These are phyloP conservation scores for Chiloscyllium plagiosum DNA, from an alignment of 2,113 vertebrate genomes.

Conservation along the genomic window DNA sequence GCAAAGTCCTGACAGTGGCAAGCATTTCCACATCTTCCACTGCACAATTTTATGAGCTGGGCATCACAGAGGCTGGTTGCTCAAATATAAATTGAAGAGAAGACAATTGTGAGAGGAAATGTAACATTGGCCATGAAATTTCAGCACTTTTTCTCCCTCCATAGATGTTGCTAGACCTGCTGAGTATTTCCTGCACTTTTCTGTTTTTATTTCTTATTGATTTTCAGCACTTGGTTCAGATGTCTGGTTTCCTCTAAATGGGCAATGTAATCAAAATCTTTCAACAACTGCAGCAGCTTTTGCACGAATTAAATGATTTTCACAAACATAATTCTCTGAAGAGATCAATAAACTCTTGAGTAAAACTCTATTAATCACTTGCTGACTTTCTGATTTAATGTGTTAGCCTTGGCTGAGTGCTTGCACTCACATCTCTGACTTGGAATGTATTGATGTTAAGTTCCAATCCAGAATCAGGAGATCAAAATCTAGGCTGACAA, in stretches of 20 bases:
- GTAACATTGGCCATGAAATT: too few relatives aligned
- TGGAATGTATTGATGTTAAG: background rate
- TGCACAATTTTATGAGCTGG: too few relatives aligned
- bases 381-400: background rate
- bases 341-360: background rate
- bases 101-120: too few relatives aligned
- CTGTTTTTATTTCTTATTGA: background rate
- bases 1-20: too few relatives aligned
- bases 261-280: background rate
- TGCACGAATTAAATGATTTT: slow-evolving; percentile 3
- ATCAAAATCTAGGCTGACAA: background rate
- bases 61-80: too few relatives aligned
- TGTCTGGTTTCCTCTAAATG: background rate
- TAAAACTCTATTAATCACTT: background rate
- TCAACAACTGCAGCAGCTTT: background rate
- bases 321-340: background rate
- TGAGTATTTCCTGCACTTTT: background rate
- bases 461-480: background rate
- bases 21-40: too few relatives aligned
- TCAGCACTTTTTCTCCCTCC: background rate
- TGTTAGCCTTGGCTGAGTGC: background rate
- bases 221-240: background rate
- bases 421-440: background rate
- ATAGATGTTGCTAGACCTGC: background rate
- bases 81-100: too few relatives aligned